phyloP scores from a whole-genome alignment of 1,140 invertebrate genomes.

The Eupristina koningsbergeri region DNA sequence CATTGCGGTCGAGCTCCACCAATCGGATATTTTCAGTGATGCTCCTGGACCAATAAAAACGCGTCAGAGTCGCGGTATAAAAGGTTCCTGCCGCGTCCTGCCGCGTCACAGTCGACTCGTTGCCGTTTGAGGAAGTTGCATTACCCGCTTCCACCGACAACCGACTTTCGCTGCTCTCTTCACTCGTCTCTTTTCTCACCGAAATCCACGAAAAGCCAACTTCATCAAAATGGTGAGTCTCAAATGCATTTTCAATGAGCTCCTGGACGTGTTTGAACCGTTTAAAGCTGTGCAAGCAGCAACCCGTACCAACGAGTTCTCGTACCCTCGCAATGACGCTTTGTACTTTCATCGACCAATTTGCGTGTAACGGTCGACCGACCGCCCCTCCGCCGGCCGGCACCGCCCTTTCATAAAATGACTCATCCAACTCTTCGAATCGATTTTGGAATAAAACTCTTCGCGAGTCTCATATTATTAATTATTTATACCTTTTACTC shows the following conservation, averaged over 20 bases:
- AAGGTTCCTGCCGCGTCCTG: neutral
- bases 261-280: too few relatives aligned
- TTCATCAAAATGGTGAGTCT: constrained; percentile 48
- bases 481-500: too few relatives aligned
- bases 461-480: too few relatives aligned
- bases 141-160: constrained; percentile 52
- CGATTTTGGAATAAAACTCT: too few relatives aligned
- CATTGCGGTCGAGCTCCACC: constrained; percentile 37
- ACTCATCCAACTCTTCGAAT: constrained; percentile 35
- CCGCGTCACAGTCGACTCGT: constrained; percentile 43
- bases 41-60: constrained; percentile 12
- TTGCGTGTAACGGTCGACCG: constrained; percentile 44
- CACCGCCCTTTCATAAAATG: constrained; percentile 44
- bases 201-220: constrained; percentile 29
- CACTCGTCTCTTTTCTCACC: neutral
- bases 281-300: too few relatives aligned
- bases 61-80: neutral
- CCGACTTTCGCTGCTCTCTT: constrained; percentile 52
- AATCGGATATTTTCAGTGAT: neutral
- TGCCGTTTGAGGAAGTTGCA: constrained; percentile 50
- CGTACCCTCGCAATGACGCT: neutral
- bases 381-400: constrained; percentile 24
- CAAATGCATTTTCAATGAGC: neutral
- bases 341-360: constrained; percentile 40
- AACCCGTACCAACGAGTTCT: too few relatives aligned